A percentile compares a stretch with the other conserved stretches of the same genome.
phyloP scores from a whole-genome alignment of 2,113 vertebrate genomes.

The Chionomys nivalis region DNA sequence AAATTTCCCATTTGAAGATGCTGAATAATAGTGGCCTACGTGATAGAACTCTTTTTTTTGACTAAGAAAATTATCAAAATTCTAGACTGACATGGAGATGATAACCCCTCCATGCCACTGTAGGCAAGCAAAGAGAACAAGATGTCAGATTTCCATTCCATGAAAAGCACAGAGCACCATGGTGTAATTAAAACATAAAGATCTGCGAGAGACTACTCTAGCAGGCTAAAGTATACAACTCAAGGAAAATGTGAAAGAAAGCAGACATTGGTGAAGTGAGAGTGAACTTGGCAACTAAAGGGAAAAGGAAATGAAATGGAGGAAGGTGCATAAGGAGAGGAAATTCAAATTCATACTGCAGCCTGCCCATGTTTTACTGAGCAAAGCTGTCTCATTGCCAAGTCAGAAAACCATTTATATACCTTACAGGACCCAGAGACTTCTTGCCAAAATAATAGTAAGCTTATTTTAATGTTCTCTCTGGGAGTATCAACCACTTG shows the following conservation, averaged over 20 bases:
- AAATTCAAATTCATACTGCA: slow-evolving; percentile 27
- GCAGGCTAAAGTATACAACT: not conserved
- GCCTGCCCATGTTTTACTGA: slow-evolving; percentile 1
- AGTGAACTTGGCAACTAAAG: not conserved
- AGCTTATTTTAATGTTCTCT: slow-evolving; percentile 49
- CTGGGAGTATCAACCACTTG: slow-evolving; percentile 22
- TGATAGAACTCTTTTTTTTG: not conserved
- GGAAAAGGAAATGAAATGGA: slow-evolving; percentile 33
- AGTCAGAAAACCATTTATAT: slow-evolving; percentile 39
- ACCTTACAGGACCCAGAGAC: not conserved
- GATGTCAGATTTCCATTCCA: not conserved
- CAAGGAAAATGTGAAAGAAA: not conserved
- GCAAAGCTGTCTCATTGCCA: not conserved
- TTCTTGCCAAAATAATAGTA: slow-evolving; percentile 27
- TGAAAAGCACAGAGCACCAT: not conserved
- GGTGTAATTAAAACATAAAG: not conserved
- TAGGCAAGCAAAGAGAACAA: not conserved
- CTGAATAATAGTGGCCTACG: not conserved
- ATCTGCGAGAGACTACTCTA: not conserved
- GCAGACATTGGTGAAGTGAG: not conserved
- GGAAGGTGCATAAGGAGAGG: not conserved
- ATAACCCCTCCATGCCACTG: not conserved
- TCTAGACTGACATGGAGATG: not conserved
- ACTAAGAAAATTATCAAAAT: not conserved
- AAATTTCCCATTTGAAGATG: not conserved